Percentiles rank a stretch among this genome's conserved stretches.
These are phyloP conservation scores for Apotomis turbidana DNA, from an alignment of 2,888 invertebrate species.

Conservation along the genomic window DNA sequence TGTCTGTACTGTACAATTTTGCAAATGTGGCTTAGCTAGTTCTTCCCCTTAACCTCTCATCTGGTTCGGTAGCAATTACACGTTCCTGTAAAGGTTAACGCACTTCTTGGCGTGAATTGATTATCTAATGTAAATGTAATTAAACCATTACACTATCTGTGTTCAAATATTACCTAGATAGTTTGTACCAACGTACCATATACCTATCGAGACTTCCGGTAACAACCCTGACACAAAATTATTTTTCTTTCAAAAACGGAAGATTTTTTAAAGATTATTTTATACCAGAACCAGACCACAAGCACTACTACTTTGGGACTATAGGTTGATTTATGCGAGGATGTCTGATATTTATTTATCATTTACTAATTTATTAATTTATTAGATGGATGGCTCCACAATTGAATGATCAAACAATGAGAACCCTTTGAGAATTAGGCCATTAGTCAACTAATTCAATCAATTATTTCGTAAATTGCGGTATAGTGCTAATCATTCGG, in stretches of 20 bases:
- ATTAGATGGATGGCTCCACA: too few relatives aligned
- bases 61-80: not conserved
- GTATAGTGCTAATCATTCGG: not conserved
- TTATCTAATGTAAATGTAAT: constrained; percentile 27
- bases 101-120: constrained; percentile 24
- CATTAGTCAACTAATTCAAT: not conserved
- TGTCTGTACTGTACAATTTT: too few relatives aligned
- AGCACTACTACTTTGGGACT: too few relatives aligned
- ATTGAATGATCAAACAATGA: not conserved
- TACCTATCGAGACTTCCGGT: not conserved
- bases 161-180: constrained; percentile 22
- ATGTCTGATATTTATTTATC: too few relatives aligned
- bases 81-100: constrained; percentile 27
- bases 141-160: constrained; percentile 13
- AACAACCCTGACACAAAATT: not conserved
- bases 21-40: too few relatives aligned
- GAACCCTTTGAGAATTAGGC: not conserved
- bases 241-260: too few relatives aligned
- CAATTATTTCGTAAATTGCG: constrained; percentile 19
- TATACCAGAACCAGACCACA: too few relatives aligned
- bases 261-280: too few relatives aligned
- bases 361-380: too few relatives aligned
- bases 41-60: too few relatives aligned
- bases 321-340: too few relatives aligned
- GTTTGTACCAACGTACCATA: not conserved